Evolutionary conservation across 2,888 invertebrate genomes (phyloP).

Genomic region (Drosophila differens): DNA sequence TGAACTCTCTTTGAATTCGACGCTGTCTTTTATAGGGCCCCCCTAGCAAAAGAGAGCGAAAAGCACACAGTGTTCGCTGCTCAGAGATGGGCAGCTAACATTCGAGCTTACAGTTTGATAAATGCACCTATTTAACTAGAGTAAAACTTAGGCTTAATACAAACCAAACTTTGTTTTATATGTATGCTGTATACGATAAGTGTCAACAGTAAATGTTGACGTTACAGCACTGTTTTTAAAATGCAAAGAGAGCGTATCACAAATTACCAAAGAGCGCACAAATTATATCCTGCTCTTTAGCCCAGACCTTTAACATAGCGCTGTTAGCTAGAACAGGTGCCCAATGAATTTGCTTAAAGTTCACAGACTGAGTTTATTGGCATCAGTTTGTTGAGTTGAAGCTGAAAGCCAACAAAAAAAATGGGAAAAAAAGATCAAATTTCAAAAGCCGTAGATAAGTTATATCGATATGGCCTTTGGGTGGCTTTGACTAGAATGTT

Average conservation of each 20-base stretch:
- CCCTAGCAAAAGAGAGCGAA: slow-evolving; percentile 27
- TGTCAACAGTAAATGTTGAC: background rate
- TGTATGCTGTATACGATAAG: background rate
- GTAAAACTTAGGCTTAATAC: background rate
- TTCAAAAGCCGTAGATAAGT: slow-evolving; percentile 13
- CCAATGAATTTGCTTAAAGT: slow-evolving; percentile 19
- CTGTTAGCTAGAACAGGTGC: slow-evolving; percentile 36
- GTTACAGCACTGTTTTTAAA: slow-evolving; percentile 7
- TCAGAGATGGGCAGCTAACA: background rate
- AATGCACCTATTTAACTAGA: background rate
- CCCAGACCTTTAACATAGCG: slow-evolving; percentile 1
- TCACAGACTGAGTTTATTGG: slow-evolving; percentile 10
- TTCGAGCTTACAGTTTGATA: background rate
- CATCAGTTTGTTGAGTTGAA: slow-evolving; percentile 25
- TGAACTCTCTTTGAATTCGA: slow-evolving; percentile 50
- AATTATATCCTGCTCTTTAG: background rate
- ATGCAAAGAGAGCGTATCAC: background rate
- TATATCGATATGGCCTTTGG: slow-evolving; percentile 12
- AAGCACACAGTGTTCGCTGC: slow-evolving; percentile 10
- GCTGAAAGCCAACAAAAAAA: slow-evolving; percentile 11
- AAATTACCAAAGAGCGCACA: slow-evolving; percentile 24
- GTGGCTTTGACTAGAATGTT: background rate
- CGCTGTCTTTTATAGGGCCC: slow-evolving; percentile 59
- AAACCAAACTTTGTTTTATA: background rate
- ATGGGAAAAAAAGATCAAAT: background rate